These are phyloP conservation scores for Lacerta viridis DNA, from an alignment of 2,797 vertebrate genomes.

Conservation along the genomic window DNA sequence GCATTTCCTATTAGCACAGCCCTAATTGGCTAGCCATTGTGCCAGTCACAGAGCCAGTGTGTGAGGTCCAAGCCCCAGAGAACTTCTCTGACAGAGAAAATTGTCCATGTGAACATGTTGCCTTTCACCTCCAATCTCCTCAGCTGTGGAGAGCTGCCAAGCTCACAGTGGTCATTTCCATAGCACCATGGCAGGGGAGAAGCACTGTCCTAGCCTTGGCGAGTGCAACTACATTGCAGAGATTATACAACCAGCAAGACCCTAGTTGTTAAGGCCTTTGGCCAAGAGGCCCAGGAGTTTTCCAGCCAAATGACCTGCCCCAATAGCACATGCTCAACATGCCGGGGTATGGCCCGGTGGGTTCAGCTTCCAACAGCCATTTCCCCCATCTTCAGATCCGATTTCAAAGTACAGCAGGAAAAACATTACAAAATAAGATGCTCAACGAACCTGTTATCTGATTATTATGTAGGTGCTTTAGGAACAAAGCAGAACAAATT, in stretches of 20 bases:
- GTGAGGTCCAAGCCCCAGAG: no score
- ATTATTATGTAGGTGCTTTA: neutral
- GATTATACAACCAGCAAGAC: neutral
- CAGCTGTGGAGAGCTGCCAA: neutral
- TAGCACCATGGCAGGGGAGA: no score
- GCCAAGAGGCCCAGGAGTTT: neutral
- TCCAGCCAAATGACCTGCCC: neutral
- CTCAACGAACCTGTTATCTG: neutral
- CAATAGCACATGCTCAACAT: neutral
- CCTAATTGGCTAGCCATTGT: neutral
- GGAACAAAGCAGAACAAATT: neutral
- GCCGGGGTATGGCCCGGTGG: neutral
- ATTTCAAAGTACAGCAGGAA: neutral
- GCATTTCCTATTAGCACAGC: neutral
- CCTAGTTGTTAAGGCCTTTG: neutral
- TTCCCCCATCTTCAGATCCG: neutral
- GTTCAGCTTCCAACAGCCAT: neutral
- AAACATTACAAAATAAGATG: neutral
- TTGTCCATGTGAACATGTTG: neutral
- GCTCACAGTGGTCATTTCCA: neutral
- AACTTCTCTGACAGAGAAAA: neutral
- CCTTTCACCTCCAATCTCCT: neutral
- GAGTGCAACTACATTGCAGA: neutral
- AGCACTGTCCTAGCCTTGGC: neutral
- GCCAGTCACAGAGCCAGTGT: neutral